Evolutionary conservation across 2,113 vertebrate genomes (phyloP).

Genomic region (Talpa occidentalis): DNA sequence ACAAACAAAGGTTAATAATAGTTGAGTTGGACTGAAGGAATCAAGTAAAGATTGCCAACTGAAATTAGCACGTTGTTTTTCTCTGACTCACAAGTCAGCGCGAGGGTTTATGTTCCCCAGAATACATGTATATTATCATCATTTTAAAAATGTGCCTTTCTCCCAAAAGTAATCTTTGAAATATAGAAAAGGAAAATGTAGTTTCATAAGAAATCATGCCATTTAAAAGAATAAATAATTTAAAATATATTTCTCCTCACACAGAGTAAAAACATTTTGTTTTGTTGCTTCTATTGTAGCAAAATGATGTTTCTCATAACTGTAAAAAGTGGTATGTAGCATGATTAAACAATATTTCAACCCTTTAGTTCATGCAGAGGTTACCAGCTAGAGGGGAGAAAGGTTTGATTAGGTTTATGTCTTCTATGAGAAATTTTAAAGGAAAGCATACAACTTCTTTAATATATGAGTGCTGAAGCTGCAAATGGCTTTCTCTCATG

Average conservation of each 20-base stretch:
- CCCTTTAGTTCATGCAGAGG: conserved; percentile 90
- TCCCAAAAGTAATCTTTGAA: conserved; percentile 29
- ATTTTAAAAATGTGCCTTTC: conserved; percentile 2
- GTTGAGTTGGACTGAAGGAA: conserved; percentile 78
- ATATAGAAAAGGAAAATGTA: conserved; percentile 49
- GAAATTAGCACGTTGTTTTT: conserved; percentile 80
- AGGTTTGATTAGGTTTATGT: conserved; percentile 91
- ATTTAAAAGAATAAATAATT: conserved; percentile 71
- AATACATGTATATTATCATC: neutral
- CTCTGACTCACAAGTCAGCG: conserved; percentile 49
- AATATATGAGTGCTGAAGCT: conserved; percentile 82
- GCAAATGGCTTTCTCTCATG: conserved; percentile 83
- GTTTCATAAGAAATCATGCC: conserved; percentile 29
- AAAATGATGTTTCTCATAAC: conserved; percentile 86
- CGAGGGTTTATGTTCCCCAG: neutral
- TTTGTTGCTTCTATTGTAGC: conserved; percentile 80
- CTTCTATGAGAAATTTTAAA: conserved; percentile 88
- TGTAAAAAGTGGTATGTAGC: conserved; percentile 83
- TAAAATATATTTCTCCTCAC: conserved; percentile 47
- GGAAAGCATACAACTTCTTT: conserved; percentile 83
- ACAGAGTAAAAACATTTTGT: conserved; percentile 83
- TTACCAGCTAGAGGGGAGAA: conserved; percentile 90
- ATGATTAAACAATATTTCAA: conserved; percentile 92
- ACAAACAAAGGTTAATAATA: conserved; percentile 83
- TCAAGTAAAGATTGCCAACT: conserved; percentile 75